A percentile compares a stretch with the other conserved stretches of the same genome.
Conservation (phyloP, 2,113 vertebrate species). For the Clarias batrachus region DNA sequence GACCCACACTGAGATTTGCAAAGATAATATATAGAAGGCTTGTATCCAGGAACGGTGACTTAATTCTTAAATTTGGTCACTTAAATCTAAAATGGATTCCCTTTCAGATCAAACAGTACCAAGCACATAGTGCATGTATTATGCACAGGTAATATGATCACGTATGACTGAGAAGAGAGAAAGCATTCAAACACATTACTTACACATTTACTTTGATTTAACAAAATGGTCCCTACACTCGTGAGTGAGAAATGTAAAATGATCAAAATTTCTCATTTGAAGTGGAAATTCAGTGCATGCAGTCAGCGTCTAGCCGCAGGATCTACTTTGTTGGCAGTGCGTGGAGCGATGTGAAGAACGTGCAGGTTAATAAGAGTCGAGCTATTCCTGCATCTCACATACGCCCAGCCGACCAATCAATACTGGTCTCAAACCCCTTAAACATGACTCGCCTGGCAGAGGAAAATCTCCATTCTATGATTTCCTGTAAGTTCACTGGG, state of each 20-base stretch:
- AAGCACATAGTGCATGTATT: too few species aligned
- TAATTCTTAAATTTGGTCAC: not conserved
- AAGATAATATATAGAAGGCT: not conserved
- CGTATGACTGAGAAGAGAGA: not conserved
- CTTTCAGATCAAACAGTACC: too few species aligned
- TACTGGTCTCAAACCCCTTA: slow-evolving; percentile 27
- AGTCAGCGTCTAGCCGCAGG: slow-evolving; percentile 49
- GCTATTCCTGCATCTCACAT: slow-evolving; percentile 38
- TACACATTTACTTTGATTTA: not conserved
- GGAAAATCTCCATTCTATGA: slow-evolving; percentile 7
- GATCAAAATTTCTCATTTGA: not conserved
- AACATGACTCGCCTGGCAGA: not conserved
- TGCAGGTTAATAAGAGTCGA: slow-evolving; percentile 56
- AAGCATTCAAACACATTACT: not conserved
- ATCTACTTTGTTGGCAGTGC: slow-evolving; percentile 31
- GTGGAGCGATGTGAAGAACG: slow-evolving; percentile 50
- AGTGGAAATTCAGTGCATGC: slow-evolving; percentile 52
- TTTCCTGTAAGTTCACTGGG: not conserved
- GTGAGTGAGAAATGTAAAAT: not conserved
- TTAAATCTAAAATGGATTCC: too few species aligned
- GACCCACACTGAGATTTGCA: not conserved
- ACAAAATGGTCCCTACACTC: not conserved
- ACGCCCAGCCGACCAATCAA: slow-evolving; percentile 48
- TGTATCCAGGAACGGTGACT: too few species aligned
- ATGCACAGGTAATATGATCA: not conserved